Conservation (phyloP, 1,140 invertebrate genomes). For the Dolichoris vasculosae region DNA sequence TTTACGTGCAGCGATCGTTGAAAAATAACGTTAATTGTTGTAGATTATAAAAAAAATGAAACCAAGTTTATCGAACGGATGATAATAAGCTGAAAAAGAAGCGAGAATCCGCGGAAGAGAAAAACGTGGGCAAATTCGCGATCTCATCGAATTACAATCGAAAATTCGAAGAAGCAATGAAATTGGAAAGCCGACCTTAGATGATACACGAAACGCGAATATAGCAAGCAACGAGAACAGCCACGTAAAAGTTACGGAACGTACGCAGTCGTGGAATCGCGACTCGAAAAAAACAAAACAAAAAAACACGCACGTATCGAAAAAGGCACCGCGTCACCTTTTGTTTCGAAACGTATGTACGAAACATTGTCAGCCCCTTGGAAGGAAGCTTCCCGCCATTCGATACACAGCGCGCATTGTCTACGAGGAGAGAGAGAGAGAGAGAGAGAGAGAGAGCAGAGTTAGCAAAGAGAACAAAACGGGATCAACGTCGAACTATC, state of each 20-base stretch:
- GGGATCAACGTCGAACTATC: neutral
- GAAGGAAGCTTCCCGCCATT: neutral
- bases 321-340: conserved; percentile 18
- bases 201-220: neutral
- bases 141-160: too few relatives aligned
- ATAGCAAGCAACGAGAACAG: neutral
- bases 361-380: neutral
- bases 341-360: conserved; percentile 27
- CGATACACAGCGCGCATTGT: neutral
- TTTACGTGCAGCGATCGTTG: too few relatives aligned
- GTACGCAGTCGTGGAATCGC: neutral
- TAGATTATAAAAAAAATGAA: too few relatives aligned
- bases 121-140: neutral
- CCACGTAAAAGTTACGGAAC: neutral
- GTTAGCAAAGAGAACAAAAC: neutral
- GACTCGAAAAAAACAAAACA: conserved; percentile 33
- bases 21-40: too few relatives aligned
- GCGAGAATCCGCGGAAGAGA: neutral
- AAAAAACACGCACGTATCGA: neutral
- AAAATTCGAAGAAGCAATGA: too few relatives aligned
- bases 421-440: neutral
- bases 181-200: neutral
- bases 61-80: too few relatives aligned
- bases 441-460: too few relatives aligned
- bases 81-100: neutral